Conservation (phyloP, 2,113 vertebrate genomes). For the Microtus oregoni region DNA sequence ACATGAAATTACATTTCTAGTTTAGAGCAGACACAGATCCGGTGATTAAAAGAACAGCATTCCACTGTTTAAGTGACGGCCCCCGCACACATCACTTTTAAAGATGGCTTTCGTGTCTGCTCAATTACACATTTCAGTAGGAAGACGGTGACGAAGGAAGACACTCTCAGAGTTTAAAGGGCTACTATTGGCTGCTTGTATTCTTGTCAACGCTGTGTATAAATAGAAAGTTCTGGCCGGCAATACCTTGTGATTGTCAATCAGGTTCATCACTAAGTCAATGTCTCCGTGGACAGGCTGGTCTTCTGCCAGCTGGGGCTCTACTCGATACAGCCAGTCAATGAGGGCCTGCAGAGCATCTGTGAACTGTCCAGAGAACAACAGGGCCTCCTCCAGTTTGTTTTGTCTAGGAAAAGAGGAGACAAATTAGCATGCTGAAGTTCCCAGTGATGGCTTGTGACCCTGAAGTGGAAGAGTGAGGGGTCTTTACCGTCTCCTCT, state of each 20-base stretch:
- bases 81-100: background rate
- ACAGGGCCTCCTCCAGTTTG: slow-evolving; percentile 97
- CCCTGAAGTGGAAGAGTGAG: background rate
- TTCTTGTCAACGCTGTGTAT: background rate
- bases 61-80: background rate
- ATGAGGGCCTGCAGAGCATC: slow-evolving; percentile 98
- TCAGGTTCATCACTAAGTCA: slow-evolving; percentile 97
- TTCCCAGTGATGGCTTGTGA: background rate
- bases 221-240: background rate
- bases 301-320: slow-evolving; percentile 97
- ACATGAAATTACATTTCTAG: slow-evolving; percentile 12
- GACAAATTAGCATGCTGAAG: slow-evolving; percentile 25
- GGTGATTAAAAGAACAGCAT: background rate
- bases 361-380: slow-evolving; percentile 98
- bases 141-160: background rate
- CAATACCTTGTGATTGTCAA: slow-evolving; percentile 98
- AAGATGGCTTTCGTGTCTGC: background rate
- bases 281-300: slow-evolving; percentile 98
- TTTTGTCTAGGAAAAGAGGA: slow-evolving; percentile 91
- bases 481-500: background rate
- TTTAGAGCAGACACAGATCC: slow-evolving; percentile 19
- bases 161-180: background rate
- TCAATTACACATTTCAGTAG: background rate
- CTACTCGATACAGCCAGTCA: slow-evolving; percentile 98
- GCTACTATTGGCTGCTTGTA: background rate